Evolutionary conservation across 1,140 invertebrate genomes (phyloP), one percentile per base, ranked within the genome.

Genomic region (Megathymus violae): DNA sequence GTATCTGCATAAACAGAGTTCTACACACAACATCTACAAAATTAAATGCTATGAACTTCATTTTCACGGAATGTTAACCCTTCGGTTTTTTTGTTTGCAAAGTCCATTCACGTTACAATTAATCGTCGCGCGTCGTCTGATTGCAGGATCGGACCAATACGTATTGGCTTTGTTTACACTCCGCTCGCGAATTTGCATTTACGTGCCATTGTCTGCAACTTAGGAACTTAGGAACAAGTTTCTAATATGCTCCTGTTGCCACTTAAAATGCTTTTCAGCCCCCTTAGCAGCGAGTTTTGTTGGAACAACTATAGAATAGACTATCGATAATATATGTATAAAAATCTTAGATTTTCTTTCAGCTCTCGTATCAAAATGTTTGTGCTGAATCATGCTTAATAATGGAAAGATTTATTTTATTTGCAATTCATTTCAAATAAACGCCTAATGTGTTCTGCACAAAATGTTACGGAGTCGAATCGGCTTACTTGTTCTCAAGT

Each of bases 71-170:
- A 31, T 31, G 27, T 31, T 31, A 31, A 31, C 27, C 27, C 27
- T 31, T 9, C 27, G 27, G 27, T 9, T 3, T 31, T 7, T 31
- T 31, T 31, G 27, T 31, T 31, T 31, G 27, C 27, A 9, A 31
- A 31, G 27, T 31, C 27, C 44, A 47, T 54, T 27, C 51, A 19
- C 17, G 22, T 54, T 54, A 54, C 38, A 54, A 54, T 54, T 41
- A 54, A 54, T n/a, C n/a, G n/a, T n/a, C n/a, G n/a, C n/a, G 17
- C 22, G 44, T 13, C 38, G 36, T 41, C 19, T 54, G 51, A 54
- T 54, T 54, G 51, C 51, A 54, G 31, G 4, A 52, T 40, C 50
- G 50, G n/a, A 38, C 41, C 50, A 52, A 40, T n/a, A n/a, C n/a
- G n/a, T 52, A 52, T 52, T 52, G 34, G 50, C 34, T 52, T 40